Conservation (phyloP, 2,888 invertebrate genomes). For the Nemapogon koenigi region DNA sequence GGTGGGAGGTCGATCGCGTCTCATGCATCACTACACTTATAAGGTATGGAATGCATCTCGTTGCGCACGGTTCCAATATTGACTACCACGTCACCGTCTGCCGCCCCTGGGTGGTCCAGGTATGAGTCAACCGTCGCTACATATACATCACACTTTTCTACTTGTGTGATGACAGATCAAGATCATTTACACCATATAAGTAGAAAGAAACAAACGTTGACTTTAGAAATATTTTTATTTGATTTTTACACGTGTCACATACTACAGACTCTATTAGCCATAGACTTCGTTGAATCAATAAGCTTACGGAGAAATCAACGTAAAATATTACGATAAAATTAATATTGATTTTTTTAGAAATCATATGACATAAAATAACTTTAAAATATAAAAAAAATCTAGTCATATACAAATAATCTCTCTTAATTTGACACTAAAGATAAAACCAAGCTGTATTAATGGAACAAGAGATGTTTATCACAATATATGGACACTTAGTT, state of each 20-base stretch:
- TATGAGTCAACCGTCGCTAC: too few relatives aligned
- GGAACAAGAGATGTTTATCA: constrained; percentile 34
- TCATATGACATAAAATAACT: constrained; percentile 20
- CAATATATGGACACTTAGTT: constrained; percentile 57
- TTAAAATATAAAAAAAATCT: constrained; percentile 28
- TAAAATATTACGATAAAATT: constrained; percentile 36
- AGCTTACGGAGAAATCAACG: constrained; percentile 49
- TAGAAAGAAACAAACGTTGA: constrained; percentile 26
- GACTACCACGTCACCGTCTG: too few relatives aligned
- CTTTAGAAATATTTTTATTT: constrained; percentile 56
- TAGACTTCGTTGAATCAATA: constrained; percentile 53
- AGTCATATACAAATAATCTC: constrained; percentile 60
- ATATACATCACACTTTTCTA: too few relatives aligned
- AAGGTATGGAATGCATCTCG: too few relatives aligned
- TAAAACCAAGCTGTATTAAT: constrained; percentile 33
- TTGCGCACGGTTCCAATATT: too few relatives aligned
- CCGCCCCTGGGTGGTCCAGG: too few relatives aligned
- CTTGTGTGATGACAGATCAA: too few relatives aligned
- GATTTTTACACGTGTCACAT: constrained; percentile 47
- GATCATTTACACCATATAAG: neutral
- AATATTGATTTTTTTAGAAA: constrained; percentile 1
- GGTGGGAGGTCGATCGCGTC: too few relatives aligned
- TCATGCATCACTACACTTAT: too few relatives aligned
- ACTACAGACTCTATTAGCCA: constrained; percentile 57
- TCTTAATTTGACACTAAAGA: constrained; percentile 49